Evolutionary conservation across 2,113 vertebrate genomes (phyloP).

Genomic region (Phyllopteryx taeniolatus): DNA sequence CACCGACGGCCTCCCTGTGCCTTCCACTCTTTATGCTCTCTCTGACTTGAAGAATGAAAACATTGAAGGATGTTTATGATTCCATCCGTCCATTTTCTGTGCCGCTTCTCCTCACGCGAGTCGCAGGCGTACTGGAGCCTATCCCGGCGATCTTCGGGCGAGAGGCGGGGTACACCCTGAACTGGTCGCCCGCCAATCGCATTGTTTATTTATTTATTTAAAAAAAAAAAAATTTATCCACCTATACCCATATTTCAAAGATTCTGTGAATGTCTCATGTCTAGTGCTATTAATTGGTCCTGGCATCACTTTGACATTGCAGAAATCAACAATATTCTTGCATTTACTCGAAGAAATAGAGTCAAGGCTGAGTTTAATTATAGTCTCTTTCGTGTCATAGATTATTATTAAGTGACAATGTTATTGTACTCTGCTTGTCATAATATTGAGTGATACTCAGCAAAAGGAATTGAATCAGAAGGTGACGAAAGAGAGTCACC

Average conservation of each 20-base stretch:
- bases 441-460: background rate
- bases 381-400: background rate
- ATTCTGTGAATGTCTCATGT: background rate
- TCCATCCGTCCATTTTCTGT: too few relatives aligned
- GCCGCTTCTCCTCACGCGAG: too few relatives aligned
- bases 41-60: background rate
- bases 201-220: too few relatives aligned
- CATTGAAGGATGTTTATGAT: background rate
- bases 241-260: background rate
- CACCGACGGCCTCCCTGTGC: constrained; percentile 29
- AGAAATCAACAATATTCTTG: background rate
- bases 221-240: too few relatives aligned
- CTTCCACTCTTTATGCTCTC: constrained; percentile 1
- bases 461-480: background rate
- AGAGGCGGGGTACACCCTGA: too few relatives aligned
- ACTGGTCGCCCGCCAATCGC: too few relatives aligned
- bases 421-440: background rate
- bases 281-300: background rate
- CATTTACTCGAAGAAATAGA: background rate
- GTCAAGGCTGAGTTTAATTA: background rate
- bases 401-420: background rate
- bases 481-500: constrained; percentile 4
- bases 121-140: too few relatives aligned
- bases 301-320: background rate
- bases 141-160: too few relatives aligned